Evolutionary conservation across 1,140 invertebrate species (phyloP).

Genomic region (Drosophila carrolli): DNA sequence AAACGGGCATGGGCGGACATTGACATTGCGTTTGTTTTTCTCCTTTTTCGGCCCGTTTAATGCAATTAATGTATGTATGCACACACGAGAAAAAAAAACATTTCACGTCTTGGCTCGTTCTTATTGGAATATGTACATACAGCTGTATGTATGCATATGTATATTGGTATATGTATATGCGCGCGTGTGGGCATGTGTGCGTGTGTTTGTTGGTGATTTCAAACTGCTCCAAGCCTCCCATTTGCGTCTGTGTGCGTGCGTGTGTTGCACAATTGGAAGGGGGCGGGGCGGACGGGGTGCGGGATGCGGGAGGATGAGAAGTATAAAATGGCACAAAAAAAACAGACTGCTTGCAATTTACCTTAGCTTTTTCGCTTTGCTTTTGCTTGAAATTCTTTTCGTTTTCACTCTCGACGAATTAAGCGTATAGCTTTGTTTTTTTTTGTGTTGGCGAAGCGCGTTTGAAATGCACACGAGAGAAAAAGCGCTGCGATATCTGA

Average conservation of each 20-base stretch:
- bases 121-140: conserved; percentile 61
- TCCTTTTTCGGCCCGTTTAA: conserved; percentile 20
- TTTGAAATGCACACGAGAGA: conserved; percentile 10
- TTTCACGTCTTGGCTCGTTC: conserved; percentile 61
- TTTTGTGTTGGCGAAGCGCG: conserved; percentile 8
- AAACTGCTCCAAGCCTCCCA: conserved; percentile 60
- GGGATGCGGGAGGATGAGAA: conserved; percentile 6
- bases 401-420: conserved; percentile 11
- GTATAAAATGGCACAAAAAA: conserved; percentile 33
- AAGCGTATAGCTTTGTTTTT: not conserved
- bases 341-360: conserved; percentile 70
- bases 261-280: conserved; percentile 56
- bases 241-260: conserved; percentile 39
- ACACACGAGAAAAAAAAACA: conserved; percentile 50
- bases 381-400: conserved; percentile 24
- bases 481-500: conserved; percentile 12
- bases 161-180: conserved; percentile 33
- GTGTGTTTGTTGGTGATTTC: conserved; percentile 67
- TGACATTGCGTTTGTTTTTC: conserved; percentile 8
- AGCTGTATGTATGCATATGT: conserved; percentile 49
- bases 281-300: conserved; percentile 15
- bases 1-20: conserved; percentile 14
- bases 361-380: conserved; percentile 49
- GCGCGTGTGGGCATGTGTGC: conserved; percentile 45
- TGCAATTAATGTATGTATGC: conserved; percentile 51